Conservation (phyloP, 2,888 invertebrate genomes). For the Bedellia somnulentella region DNA sequence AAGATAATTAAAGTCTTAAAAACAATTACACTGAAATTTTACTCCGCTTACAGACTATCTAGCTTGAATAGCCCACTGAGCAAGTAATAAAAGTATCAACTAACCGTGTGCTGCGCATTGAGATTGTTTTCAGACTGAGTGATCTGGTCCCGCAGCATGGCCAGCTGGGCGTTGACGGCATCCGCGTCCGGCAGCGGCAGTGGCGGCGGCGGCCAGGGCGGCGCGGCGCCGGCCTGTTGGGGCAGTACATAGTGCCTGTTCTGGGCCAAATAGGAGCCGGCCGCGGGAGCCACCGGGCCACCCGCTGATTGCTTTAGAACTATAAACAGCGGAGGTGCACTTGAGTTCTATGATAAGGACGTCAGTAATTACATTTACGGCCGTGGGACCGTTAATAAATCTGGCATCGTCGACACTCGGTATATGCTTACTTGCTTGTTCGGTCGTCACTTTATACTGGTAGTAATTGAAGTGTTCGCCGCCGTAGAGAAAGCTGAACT, state of each 20-base stretch:
- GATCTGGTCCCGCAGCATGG: conserved; percentile 86
- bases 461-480: conserved; percentile 96
- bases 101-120: conserved; percentile 90
- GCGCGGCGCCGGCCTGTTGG: conserved; percentile 49
- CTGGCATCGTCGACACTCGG: conserved; percentile 31
- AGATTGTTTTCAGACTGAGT: conserved; percentile 95
- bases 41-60: too few relatives aligned
- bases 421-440: conserved; percentile 84
- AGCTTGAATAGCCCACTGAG: too few relatives aligned
- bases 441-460: conserved; percentile 92
- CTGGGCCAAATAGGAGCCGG: conserved; percentile 58
- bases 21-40: too few relatives aligned
- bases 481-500: conserved; percentile 95
- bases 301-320: conserved; percentile 74
- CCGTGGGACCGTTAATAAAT: conserved; percentile 23
- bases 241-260: conserved; percentile 62
- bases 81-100: conserved; percentile 17
- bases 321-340: conserved; percentile 65
- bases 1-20: too few relatives aligned
- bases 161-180: conserved; percentile 75
- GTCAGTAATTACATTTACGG: conserved; percentile 29
- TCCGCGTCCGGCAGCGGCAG: conserved; percentile 52
- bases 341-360: conserved; percentile 47
- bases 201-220: conserved; percentile 54
- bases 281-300: conserved; percentile 52